Conservation (phyloP, 2,888 invertebrate species). For the Onchidella celtica region DNA sequence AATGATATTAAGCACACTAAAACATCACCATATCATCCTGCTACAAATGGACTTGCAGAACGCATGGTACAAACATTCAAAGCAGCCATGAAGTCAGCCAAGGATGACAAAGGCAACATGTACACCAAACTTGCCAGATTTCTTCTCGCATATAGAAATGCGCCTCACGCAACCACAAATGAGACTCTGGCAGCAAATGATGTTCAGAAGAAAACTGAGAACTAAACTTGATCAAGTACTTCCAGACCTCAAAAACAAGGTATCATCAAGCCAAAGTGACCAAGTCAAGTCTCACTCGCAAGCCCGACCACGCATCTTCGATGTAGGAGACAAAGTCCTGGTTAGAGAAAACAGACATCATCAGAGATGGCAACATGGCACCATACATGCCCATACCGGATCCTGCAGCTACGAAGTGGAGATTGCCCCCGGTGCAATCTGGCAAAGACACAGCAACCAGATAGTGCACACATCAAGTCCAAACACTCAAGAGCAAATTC, state of each 20-base stretch:
- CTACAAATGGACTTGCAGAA: constrained; percentile 14
- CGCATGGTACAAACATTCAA: constrained; percentile 4
- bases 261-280: neutral
- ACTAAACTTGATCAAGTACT: neutral
- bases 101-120: neutral
- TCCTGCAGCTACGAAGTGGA: neutral
- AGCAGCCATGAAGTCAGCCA: neutral
- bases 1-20: constrained; percentile 53
- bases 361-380: neutral
- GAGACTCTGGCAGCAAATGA: neutral
- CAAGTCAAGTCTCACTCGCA: neutral
- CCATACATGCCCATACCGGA: neutral
- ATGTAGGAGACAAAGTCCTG: neutral
- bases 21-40: neutral
- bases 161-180: neutral
- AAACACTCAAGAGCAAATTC: no score
- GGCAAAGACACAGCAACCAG: neutral
- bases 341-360: neutral
- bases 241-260: neutral
- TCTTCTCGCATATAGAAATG: constrained; percentile 7
- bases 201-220: neutral
- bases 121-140: constrained; percentile 2
- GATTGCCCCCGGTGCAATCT: neutral
- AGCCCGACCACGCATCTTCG: neutral
- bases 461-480: neutral